Evolutionary conservation across 2,113 vertebrate genomes (phyloP).

Genomic region (Esox niger): DNA sequence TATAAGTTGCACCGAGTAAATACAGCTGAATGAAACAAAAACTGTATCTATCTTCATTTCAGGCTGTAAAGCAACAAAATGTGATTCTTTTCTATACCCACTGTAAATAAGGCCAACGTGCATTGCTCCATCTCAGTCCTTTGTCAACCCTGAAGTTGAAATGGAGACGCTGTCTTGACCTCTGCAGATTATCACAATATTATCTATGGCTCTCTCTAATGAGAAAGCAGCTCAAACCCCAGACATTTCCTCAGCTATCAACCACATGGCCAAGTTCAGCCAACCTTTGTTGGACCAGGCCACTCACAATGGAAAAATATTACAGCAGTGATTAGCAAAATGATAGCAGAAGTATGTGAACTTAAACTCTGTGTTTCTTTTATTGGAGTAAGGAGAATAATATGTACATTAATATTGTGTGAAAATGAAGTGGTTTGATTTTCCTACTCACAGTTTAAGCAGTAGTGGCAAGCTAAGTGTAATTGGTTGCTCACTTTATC

Average conservation of each 20-base stretch:
- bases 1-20: too few relatives aligned
- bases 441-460: not conserved
- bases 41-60: too few relatives aligned
- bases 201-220: slow-evolving; percentile 11
- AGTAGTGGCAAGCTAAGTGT: not conserved
- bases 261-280: not conserved
- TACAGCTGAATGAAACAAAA: too few relatives aligned
- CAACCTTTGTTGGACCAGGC: not conserved
- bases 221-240: slow-evolving; percentile 10
- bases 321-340: not conserved
- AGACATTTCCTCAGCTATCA: slow-evolving; percentile 9
- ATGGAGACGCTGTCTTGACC: slow-evolving; percentile 11
- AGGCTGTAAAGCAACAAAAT: too few relatives aligned
- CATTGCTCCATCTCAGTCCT: not conserved
- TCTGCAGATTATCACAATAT: slow-evolving; percentile 25
- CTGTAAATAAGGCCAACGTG: not conserved
- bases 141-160: not conserved
- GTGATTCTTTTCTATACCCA: too few relatives aligned
- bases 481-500: slow-evolving; percentile 30
- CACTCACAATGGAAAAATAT: not conserved
- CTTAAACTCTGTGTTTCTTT: not conserved
- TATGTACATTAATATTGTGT: too few relatives aligned
- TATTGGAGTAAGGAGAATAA: not conserved
- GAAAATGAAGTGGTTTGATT: not conserved
- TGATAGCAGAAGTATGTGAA: not conserved